Base-by-base conservation (phyloP, 2,113 vertebrate genomes). In the Nycticebus coucang region DNA sequence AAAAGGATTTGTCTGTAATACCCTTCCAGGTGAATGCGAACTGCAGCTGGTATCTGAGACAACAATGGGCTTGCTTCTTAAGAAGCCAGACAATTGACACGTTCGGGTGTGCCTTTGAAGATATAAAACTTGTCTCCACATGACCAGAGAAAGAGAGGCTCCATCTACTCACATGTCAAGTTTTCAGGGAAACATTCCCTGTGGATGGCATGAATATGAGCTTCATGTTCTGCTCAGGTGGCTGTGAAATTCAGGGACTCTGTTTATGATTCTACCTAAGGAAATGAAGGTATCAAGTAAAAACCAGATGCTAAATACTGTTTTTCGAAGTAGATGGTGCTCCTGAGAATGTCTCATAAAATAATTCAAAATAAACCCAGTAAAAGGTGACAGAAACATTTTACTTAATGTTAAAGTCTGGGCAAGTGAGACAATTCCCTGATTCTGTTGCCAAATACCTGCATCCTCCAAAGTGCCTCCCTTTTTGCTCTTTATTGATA, bases 231-330 rank as follows among this genome's bases (percentile, higher is more conserved):
- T 69, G 37, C 37, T 97, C 55, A 69, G 50, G 57, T 88, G 9
- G 41, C 78, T 95, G 17, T 95, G 91, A 96, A 96, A 96, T 91
- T 62, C 71, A 33, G 83, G 45, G 28, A 89, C 55, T 80, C 1
- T 83, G 18, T 91, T 95, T 81, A 57, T 91, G 81, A 84, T 91
- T 80, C 89, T 72, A 95, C 74, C 57, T 66, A 62, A 82, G 64
- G 78, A 95, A 87, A 87, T 80, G 45, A 50, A 50, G 45, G 28
- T n/a, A 71, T 69, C 33, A 55, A 33, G 62, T 87, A 11, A 87
- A 93, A 95, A 83, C 77, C 55, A 86, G 86, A 84, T 28, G 66
- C 0, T 8, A 89, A 95, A 81, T 91, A 91, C 45, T 72, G 60
- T 35, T 75, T 88, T 90, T 87, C 19, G 21, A 93, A 96, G 94